Evolutionary conservation across 1,140 invertebrate species (phyloP).

Genomic region (Solen grandis): DNA sequence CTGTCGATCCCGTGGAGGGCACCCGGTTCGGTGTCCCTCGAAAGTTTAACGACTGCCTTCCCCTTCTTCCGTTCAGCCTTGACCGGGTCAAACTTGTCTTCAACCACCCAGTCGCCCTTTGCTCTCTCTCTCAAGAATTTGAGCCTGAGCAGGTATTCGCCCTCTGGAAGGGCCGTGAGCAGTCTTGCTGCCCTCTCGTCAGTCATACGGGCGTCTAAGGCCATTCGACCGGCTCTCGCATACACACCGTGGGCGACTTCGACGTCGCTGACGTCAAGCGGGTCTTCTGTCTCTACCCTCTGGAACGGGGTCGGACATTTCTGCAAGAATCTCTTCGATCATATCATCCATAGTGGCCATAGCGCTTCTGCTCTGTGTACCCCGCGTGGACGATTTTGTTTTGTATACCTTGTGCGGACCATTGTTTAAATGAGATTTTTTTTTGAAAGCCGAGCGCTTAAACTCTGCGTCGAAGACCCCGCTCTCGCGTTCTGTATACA

Average conservation of each 20-base stretch:
- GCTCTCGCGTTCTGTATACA: neutral
- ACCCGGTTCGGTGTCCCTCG: neutral
- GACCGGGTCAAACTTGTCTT: too few species aligned
- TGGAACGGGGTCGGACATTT: too few species aligned
- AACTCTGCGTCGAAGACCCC: too few species aligned
- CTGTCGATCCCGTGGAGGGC: too few species aligned
- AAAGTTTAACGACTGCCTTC: neutral
- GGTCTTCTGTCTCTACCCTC: too few species aligned
- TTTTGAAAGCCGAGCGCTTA: neutral
- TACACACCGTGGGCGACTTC: neutral
- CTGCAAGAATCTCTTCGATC: too few species aligned
- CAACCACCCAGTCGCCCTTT: too few species aligned
- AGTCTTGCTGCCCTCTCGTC: neutral
- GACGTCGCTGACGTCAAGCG: slow-evolving; percentile 4
- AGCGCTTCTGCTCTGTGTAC: neutral
- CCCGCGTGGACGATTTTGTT: neutral
- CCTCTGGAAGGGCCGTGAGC: too few species aligned
- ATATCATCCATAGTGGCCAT: too few species aligned
- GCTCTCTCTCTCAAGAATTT: slow-evolving; percentile 9
- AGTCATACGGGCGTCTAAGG: neutral
- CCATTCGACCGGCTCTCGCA: neutral
- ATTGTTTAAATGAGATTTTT: too few species aligned
- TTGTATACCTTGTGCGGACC: neutral
- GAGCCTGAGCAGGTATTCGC: too few species aligned
- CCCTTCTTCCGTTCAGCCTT: too few species aligned